These are phyloP conservation scores for Apis laboriosa DNA, from an alignment of 1,140 invertebrate genomes.

Conservation along the genomic window DNA sequence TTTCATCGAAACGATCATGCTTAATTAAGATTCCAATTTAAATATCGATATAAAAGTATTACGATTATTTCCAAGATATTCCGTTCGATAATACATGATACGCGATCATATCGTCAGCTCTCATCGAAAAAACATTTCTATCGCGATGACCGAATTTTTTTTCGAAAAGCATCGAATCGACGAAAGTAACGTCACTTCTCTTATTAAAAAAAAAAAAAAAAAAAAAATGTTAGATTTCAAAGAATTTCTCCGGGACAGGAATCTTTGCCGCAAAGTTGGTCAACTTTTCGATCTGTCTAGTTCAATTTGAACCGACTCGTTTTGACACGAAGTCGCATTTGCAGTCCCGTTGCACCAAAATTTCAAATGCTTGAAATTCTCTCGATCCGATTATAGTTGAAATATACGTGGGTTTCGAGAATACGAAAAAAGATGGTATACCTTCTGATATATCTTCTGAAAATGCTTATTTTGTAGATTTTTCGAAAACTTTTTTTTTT, in stretches of 20 bases:
- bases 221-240: too few species aligned
- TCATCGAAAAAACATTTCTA: too few species aligned
- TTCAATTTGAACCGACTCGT: constrained; percentile 9
- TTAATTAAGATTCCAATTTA: neutral
- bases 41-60: constrained; percentile 9
- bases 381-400: neutral
- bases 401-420: neutral
- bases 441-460: too few species aligned
- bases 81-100: too few species aligned
- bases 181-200: neutral
- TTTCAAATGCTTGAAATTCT: neutral
- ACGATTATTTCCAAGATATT: neutral
- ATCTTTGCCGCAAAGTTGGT: constrained; percentile 1
- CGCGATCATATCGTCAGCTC: too few species aligned
- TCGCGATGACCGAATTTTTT: neutral
- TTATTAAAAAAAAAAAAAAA: neutral
- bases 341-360: too few species aligned
- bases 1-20: neutral
- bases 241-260: neutral
- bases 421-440: neutral
- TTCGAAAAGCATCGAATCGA: too few species aligned
- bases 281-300: constrained; percentile 17
- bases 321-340: neutral
- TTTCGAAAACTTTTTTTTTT: too few species aligned
- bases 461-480: too few species aligned